Conservation (phyloP, 2,797 vertebrate species). For the Leucoraja ocellata region DNA sequence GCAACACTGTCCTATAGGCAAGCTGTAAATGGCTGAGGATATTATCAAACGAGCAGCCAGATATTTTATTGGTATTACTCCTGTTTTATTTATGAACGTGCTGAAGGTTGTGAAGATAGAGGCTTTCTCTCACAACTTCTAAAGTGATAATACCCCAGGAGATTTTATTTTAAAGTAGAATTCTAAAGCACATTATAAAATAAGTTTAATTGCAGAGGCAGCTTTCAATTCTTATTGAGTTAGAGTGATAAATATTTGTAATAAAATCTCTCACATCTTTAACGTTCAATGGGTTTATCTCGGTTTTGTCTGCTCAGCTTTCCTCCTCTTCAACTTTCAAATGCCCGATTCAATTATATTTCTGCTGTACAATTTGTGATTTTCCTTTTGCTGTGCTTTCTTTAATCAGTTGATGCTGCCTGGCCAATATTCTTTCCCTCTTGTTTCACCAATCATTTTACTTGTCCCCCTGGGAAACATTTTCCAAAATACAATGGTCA, state of each 20-base stretch:
- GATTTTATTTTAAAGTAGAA: neutral
- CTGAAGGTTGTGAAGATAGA: neutral
- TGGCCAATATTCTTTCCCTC: neutral
- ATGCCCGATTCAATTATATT: neutral
- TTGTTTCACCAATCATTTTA: neutral
- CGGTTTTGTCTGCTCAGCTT: neutral
- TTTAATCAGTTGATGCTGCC: neutral
- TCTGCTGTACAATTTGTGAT: neutral
- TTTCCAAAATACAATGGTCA: neutral
- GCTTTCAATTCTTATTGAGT: neutral
- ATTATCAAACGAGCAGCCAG: neutral
- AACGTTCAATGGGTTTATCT: neutral
- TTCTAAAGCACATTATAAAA: neutral
- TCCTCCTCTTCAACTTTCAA: neutral
- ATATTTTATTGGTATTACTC: neutral
- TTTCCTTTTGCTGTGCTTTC: neutral
- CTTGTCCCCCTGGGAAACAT: neutral
- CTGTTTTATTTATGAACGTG: slow-evolving; percentile 6
- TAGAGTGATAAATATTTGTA: neutral
- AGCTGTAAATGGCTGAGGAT: slow-evolving; percentile 6
- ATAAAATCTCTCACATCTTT: neutral
- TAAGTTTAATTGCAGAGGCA: neutral
- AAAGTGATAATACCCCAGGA: neutral
- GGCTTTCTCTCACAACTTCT: neutral
- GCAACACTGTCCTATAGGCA: neutral